Conservation (phyloP, 2,888 invertebrate genomes). For the Caenorhabditis sp. region DNA sequence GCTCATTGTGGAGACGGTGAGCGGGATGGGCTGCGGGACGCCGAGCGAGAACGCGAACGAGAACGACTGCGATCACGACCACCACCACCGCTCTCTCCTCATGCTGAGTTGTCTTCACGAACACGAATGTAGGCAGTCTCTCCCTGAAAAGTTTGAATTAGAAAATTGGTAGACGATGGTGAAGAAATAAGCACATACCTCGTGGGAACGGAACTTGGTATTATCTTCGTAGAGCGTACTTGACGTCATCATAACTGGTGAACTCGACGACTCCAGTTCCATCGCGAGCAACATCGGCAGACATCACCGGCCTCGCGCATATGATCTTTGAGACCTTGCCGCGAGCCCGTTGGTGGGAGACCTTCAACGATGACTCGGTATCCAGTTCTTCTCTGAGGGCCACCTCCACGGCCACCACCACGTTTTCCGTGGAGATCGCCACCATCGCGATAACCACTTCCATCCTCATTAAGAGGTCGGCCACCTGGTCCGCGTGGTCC, state of each 20-base stretch:
- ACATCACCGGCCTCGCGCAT: slow-evolving; percentile 98
- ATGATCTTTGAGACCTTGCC: slow-evolving; percentile 98
- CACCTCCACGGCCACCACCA: slow-evolving; percentile 86
- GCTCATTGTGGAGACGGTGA: slow-evolving; percentile 66
- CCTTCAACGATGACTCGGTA: slow-evolving; percentile 93
- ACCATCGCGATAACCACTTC: slow-evolving; percentile 86
- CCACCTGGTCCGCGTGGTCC: slow-evolving; percentile 82
- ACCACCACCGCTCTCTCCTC: slow-evolving; percentile 75
- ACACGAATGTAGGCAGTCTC: slow-evolving; percentile 98
- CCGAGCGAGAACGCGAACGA: slow-evolving; percentile 69
- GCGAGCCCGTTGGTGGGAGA: slow-evolving; percentile 92
- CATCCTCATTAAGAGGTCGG: slow-evolving; percentile 83
- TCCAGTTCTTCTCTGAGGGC: slow-evolving; percentile 88
- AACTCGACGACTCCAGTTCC: slow-evolving; percentile 99
- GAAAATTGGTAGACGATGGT: background rate
- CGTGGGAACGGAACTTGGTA: slow-evolving; percentile 97
- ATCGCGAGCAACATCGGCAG: slow-evolving; percentile 98
- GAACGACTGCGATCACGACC: slow-evolving; percentile 87
- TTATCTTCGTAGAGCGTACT: slow-evolving; percentile 99
- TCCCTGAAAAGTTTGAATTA: slow-evolving; percentile 87
- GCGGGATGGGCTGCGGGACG: slow-evolving; percentile 71
- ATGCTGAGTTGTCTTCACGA: slow-evolving; percentile 89
- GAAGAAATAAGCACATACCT: no score
- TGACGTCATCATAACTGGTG: slow-evolving; percentile 97
- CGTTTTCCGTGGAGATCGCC: slow-evolving; percentile 86